Percentiles rank a stretch among this genome's conserved stretches.
phyloP scores from a whole-genome alignment of 2,113 vertebrate genomes.

The Gopherus flavomarginatus region DNA sequence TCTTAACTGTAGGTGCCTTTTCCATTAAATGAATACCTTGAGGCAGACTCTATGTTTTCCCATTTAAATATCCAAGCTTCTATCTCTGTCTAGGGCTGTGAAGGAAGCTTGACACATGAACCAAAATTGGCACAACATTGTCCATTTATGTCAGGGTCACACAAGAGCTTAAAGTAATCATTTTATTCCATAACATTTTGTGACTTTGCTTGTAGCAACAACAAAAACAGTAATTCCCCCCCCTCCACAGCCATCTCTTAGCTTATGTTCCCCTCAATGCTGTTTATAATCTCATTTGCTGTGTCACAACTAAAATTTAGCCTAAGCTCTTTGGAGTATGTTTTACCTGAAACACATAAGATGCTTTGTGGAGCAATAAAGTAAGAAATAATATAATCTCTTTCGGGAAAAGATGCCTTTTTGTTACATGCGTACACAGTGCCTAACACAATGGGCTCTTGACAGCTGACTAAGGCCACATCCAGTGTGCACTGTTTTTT shows the following conservation, averaged over 20 bases:
- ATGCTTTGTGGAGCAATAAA: neutral
- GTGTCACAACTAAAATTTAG: neutral
- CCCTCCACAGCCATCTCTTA: neutral
- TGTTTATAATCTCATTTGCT: neutral
- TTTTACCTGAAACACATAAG: neutral
- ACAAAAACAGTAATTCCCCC: neutral
- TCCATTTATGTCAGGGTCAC: neutral
- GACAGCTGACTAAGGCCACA: neutral
- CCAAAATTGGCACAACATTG: neutral
- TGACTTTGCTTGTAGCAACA: neutral
- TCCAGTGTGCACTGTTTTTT: neutral
- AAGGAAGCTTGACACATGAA: neutral
- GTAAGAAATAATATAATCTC: neutral
- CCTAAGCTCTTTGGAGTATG: neutral
- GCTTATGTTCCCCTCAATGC: neutral
- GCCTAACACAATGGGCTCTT: neutral
- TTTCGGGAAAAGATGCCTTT: neutral
- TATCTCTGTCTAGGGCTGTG: neutral
- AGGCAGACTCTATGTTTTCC: neutral
- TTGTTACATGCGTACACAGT: neutral
- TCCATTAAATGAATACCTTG: neutral
- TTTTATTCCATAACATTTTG: neutral
- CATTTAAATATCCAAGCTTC: neutral
- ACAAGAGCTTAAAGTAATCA: neutral
- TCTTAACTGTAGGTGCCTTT: neutral